Evolutionary conservation across 2,113 vertebrate genomes (phyloP), one percentile per base, ranked within the genome.

Genomic region (Pomatorhinus ruficollis): DNA sequence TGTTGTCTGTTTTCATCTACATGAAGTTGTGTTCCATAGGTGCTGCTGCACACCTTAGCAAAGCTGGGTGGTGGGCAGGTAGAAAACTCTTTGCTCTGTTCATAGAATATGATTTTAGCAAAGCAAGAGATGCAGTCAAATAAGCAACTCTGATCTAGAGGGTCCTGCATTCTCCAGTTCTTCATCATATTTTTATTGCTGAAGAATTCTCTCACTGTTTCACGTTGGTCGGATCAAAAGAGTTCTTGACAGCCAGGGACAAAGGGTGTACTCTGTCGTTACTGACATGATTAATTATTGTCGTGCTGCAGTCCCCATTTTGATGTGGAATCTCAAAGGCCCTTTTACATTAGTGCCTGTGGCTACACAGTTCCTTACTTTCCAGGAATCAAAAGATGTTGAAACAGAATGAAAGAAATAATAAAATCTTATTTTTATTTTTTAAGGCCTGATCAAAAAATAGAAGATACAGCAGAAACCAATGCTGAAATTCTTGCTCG

Each of bases 401-500:
- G 71, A 89, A 94, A 78, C 28, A 82, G 61, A 93, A 95, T 90
- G 80, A 90, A 94, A 96, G 92, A 84, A 90, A 54, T 93, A 89
- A 89, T 93, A 68, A 92, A 91, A 83, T 78, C 23, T 96, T 91
- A 77, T 92, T 96, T 89, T 76, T 97, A 15, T 95, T 95, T 91
- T 93, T 96, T 57, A 95, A 99, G 99, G 97, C 98, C 99, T 98
- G 97, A 98, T 98, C 97, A 99, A 98, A 98, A 98, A 98, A 95
- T 98, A 94, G 97, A 99, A 98, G 97, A 99, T 97, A 83, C 97
- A 10, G 96, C 98, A 90, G 99, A 99, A 97, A 98, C 98, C 94
- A 99, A 98, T 88, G 98, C 98, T 89, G 99, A 99, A 98, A 99
- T 99, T 90, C 99, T 99, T 22, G 99, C 99, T 96, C 98, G 99